Percentiles rank a stretch among this genome's conserved stretches.
Evolutionary conservation across 2,888 invertebrate genomes (phyloP).

Genomic region (Leptinotarsa haldemani): DNA sequence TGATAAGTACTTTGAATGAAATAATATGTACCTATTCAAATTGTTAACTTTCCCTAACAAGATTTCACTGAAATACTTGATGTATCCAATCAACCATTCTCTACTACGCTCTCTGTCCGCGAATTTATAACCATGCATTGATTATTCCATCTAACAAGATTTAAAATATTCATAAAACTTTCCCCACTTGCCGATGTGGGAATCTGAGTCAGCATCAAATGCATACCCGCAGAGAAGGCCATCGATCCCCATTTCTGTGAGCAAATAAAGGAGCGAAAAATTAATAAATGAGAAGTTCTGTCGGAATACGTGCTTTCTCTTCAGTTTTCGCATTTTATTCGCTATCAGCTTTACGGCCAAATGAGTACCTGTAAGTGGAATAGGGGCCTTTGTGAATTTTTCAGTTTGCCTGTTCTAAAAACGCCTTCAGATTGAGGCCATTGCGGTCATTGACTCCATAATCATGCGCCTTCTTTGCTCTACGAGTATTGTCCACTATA

Average conservation of each 20-base stretch:
- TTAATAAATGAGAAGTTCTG: slow-evolving; percentile 4
- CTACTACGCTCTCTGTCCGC: not conserved
- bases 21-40: too few species aligned
- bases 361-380: slow-evolving; percentile 13
- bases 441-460: slow-evolving; percentile 15
- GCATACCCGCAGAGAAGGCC: not conserved
- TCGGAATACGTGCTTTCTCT: slow-evolving; percentile 14
- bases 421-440: slow-evolving; percentile 16
- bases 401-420: slow-evolving; percentile 12
- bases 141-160: not conserved
- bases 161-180: not conserved
- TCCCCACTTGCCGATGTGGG: not conserved
- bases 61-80: too few species aligned
- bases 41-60: too few species aligned
- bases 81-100: not conserved
- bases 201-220: not conserved
- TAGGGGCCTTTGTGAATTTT: slow-evolving; percentile 14
- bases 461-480: not conserved
- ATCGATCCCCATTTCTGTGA: slow-evolving; percentile 6
- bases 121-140: not conserved
- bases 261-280: slow-evolving; percentile 10
- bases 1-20: too few species aligned
- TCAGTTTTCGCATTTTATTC: slow-evolving; percentile 13
- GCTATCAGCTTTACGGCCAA: slow-evolving; percentile 18
- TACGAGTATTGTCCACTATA: not conserved